Evolutionary conservation across 2,113 vertebrate genomes (phyloP).

Genomic region (Menidia beryllina): DNA sequence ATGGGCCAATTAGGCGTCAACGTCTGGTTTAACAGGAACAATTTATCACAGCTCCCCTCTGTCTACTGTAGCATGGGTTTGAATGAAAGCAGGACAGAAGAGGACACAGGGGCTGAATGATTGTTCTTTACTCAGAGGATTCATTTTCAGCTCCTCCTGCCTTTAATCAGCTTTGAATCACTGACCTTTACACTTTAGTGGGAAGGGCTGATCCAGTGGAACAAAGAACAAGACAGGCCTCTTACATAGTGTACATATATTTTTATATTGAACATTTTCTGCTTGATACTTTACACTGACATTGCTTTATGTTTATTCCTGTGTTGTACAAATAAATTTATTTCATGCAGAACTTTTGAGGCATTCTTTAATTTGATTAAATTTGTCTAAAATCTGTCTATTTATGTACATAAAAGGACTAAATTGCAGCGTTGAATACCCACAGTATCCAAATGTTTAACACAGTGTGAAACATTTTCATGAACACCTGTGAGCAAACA

Average conservation of each 20-base stretch:
- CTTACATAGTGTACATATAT: background rate
- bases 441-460: constrained; percentile 13
- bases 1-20: constrained; percentile 27
- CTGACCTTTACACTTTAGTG: background rate
- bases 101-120: constrained; percentile 1
- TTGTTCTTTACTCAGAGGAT: too few relatives aligned
- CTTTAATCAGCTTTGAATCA: background rate
- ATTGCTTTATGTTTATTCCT: constrained; percentile 3
- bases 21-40: constrained; percentile 1
- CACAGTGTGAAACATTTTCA: constrained; percentile 9
- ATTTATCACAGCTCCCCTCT: constrained; percentile 17
- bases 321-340: constrained; percentile 47
- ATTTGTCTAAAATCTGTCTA: constrained; percentile 16
- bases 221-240: background rate
- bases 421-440: constrained; percentile 6
- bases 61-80: constrained; percentile 13
- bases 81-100: background rate
- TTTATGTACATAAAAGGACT: constrained; percentile 26
- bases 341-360: constrained; percentile 27
- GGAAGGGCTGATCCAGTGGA: background rate
- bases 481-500: background rate
- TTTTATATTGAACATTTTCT: constrained; percentile 54
- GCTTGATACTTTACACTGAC: constrained; percentile 19
- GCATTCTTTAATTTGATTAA: background rate
- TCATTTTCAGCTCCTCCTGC: background rate